Conservation (phyloP, 2,113 vertebrate species). For the Calyptommatus sinebrachiatus region DNA sequence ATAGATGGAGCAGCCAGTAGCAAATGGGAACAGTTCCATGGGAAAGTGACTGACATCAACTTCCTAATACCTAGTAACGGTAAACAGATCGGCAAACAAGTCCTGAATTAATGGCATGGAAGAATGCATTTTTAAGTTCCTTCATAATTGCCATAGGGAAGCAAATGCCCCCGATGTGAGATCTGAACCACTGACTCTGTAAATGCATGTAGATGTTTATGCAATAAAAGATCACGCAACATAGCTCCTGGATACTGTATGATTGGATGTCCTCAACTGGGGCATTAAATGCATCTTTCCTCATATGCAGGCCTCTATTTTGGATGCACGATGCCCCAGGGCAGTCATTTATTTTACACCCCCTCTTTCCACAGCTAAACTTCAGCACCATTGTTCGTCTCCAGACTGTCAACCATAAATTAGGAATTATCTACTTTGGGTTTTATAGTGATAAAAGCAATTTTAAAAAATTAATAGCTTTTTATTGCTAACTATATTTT, state of each 20-base stretch:
- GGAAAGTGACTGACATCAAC: conserved; percentile 30
- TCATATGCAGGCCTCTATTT: too few species aligned
- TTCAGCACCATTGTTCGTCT: too few species aligned
- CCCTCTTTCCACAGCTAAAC: too few species aligned
- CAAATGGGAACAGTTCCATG: conserved; percentile 37
- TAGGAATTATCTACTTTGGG: too few species aligned
- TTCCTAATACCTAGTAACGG: conserved; percentile 23
- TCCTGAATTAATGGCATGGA: not conserved
- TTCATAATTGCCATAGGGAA: not conserved
- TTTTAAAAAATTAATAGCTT: too few species aligned
- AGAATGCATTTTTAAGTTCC: not conserved
- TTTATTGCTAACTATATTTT: too few species aligned
- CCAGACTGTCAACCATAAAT: too few species aligned
- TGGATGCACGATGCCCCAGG: too few species aligned
- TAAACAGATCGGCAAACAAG: conserved; percentile 26
- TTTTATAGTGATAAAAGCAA: too few species aligned
- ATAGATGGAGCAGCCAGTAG: not conserved
- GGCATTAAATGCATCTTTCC: too few species aligned
- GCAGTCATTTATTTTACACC: too few species aligned
- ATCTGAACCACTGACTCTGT: not conserved
- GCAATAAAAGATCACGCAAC: not conserved
- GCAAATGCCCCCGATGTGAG: not conserved
- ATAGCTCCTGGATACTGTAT: not conserved
- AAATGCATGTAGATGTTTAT: not conserved
- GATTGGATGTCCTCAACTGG: not conserved